These are phyloP conservation scores for Dendrolimus pini DNA, from an alignment of 2,888 invertebrate genomes.

Conservation along the genomic window DNA sequence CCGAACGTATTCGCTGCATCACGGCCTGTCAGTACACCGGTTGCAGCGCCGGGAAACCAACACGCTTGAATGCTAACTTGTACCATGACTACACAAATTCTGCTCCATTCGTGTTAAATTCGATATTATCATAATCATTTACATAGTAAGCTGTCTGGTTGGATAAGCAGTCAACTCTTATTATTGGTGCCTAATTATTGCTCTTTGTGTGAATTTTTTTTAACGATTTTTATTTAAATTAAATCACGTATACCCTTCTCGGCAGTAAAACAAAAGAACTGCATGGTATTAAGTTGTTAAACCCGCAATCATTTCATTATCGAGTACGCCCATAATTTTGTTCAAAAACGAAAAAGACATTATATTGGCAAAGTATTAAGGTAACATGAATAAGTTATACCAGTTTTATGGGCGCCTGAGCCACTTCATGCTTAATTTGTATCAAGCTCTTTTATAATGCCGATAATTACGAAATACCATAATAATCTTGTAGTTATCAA, in stretches of 20 bases:
- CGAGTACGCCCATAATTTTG: constrained; percentile 15
- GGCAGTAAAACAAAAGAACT: constrained; percentile 33
- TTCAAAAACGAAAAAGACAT: constrained; percentile 4
- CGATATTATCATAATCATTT: constrained; percentile 69
- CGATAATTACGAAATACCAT: background rate
- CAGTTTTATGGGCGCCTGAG: background rate
- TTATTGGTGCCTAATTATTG: constrained; percentile 68
- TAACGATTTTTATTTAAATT: constrained; percentile 55
- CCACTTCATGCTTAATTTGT: background rate
- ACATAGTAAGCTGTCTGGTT: constrained; percentile 55
- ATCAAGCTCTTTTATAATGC: background rate
- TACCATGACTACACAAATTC: constrained; percentile 63
- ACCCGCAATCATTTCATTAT: constrained; percentile 24
- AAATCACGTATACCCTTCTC: constrained; percentile 40
- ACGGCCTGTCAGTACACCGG: constrained; percentile 43
- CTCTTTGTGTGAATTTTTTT: constrained; percentile 66
- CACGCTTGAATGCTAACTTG: constrained; percentile 43
- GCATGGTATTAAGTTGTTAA: constrained; percentile 41
- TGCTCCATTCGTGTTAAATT: constrained; percentile 64
- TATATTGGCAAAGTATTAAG: background rate
- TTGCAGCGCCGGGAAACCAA: constrained; percentile 41
- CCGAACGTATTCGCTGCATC: constrained; percentile 47
- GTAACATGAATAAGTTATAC: background rate
- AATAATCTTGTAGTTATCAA: no score
- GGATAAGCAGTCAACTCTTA: constrained; percentile 52